Evolutionary conservation across 1,140 invertebrate species (phyloP).

Genomic region (Brachystomella parvula): DNA sequence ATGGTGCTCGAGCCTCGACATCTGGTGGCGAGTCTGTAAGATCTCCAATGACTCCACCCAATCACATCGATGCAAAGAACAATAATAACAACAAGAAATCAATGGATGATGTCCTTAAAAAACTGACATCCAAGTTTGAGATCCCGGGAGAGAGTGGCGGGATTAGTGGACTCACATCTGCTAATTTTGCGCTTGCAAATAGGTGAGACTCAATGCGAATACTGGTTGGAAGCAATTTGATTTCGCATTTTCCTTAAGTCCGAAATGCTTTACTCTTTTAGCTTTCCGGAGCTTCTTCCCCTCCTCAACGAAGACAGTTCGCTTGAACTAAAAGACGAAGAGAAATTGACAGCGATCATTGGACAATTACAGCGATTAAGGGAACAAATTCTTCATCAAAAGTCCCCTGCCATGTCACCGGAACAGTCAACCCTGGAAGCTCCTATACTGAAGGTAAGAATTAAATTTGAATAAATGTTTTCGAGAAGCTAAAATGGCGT

Average conservation of each 20-base stretch:
- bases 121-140: conserved; percentile 31
- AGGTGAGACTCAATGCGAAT: conserved; percentile 19
- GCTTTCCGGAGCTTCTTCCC: neutral
- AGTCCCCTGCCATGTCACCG: conserved; percentile 16
- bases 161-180: neutral
- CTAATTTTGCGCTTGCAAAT: conserved; percentile 20
- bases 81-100: conserved; percentile 32
- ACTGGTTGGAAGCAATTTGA: neutral
- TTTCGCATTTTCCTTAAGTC: neutral
- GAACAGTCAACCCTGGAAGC: too few relatives aligned
- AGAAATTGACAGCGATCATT: conserved; percentile 36
- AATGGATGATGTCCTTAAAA: conserved; percentile 36
- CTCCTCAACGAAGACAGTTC: neutral
- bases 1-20: neutral
- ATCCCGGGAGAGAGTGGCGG: neutral
- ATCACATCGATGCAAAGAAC: conserved; percentile 20
- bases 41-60: conserved; percentile 9
- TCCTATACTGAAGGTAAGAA: conserved; percentile 1
- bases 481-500: too few relatives aligned
- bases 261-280: conserved; percentile 1
- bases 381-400: conserved; percentile 33
- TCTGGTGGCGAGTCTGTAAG: conserved; percentile 21
- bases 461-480: too few relatives aligned
- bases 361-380: conserved; percentile 33
- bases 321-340: neutral